Base-by-base conservation (phyloP, 2,888 invertebrate species). In the Lepidonotus clava region DNA sequence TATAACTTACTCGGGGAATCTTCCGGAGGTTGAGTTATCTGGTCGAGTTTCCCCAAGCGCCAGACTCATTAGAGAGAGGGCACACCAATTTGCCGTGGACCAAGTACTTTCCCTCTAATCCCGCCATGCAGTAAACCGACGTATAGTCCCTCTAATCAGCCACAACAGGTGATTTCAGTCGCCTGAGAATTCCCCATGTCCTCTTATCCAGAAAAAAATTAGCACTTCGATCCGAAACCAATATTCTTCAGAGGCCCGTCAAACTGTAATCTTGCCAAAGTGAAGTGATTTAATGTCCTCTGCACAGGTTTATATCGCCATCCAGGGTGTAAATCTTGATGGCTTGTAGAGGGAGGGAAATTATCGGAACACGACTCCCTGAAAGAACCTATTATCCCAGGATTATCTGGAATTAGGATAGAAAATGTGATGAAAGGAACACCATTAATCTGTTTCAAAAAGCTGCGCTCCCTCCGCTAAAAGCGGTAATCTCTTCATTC, bases 371-470 rank as follows among this genome's bases (percentile, higher is more conserved):
- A 71, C 71, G 71, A 34, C 56, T 18, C 71, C 2, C 4, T 71
- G 34, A n/a, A 71, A 5, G 21, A 14, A 34, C 71, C 71, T 38
- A 71, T 71, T 71, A 71, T 18, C 36, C 5, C 71, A 34, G 38
- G 71, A 71, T 71, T 71, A 71, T 11, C 71, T n/a, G 71, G 71
- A 71, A 71, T 71, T 71, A 34, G 36, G 71, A 71, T 36, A 18
- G 71, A 71, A 18, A 71, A 21, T 18, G 71, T 71, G 71, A 71
- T 71, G 71, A 71, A 38, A 71, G 36, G 38, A 14, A 8, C 5
- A 21, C 34, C 71, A 24, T 71, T 71, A 71, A 71, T 71, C 71
- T n/a, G 36, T 71, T 38, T 21, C 34, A 6, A 38, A 38, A 66
- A 24, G 28, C 18, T 18, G 14, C 34, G 18, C 71, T 36, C 38